Conservation (phyloP, 2,888 invertebrate species). For the Pterostichus madidus region DNA sequence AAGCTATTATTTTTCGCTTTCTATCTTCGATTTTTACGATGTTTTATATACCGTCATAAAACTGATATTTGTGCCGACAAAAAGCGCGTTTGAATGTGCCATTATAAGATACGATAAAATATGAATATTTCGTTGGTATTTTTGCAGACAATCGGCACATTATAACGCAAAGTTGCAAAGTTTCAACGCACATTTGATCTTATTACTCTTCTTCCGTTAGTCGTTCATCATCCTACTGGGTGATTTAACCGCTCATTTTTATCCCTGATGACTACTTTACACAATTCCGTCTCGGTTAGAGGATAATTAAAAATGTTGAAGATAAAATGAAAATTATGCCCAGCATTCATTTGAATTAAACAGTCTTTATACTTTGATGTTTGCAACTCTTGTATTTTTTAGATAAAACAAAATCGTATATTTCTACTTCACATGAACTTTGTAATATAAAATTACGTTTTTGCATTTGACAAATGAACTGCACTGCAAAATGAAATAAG, state of each 20-base stretch:
- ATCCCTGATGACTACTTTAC: not conserved
- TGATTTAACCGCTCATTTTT: not conserved
- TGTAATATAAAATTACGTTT: not conserved
- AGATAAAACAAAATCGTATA: not conserved
- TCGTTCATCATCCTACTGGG: not conserved
- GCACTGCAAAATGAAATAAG: not conserved
- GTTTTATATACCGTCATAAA: slow-evolving; percentile 33
- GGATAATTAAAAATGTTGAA: not conserved
- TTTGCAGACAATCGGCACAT: slow-evolving; percentile 24
- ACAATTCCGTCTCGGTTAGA: not conserved
- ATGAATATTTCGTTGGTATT: slow-evolving; percentile 18
- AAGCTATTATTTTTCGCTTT: slow-evolving; percentile 35
- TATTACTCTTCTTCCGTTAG: slow-evolving; percentile 4
- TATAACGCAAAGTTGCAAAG: slow-evolving; percentile 5
- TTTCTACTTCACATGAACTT: not conserved
- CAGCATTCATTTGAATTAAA: not conserved
- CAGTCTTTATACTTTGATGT: not conserved
- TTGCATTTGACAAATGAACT: not conserved
- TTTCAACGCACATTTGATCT: slow-evolving; percentile 8
- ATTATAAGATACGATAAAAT: slow-evolving; percentile 38
- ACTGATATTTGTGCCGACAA: slow-evolving; percentile 11
- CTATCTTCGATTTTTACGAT: slow-evolving; percentile 29
- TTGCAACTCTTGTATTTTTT: slow-evolving; percentile 1
- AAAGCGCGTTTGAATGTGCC: slow-evolving; percentile 29
- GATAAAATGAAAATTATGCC: not conserved